Conservation (phyloP, 30 jellyfish, hydroid and myxozoan species). For the Morbakka virulenta region DNA sequence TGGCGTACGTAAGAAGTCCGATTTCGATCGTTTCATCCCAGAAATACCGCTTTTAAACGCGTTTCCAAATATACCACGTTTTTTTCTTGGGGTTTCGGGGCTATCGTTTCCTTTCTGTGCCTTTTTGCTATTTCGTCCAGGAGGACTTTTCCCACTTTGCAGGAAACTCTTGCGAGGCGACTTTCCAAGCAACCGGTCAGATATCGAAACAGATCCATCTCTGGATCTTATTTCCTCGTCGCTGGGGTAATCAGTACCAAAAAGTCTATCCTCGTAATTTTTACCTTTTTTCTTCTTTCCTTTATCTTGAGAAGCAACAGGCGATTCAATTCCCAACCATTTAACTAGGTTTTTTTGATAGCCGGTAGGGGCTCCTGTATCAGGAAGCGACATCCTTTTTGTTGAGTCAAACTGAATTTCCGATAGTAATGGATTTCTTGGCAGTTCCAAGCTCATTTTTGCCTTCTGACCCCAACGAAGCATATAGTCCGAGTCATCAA, state of each 20-base stretch:
- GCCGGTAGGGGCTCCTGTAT: slow-evolving; percentile 11
- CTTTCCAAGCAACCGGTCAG: background rate
- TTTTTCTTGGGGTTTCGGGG: slow-evolving; percentile 69
- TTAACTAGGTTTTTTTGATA: slow-evolving; percentile 32
- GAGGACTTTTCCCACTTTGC: background rate
- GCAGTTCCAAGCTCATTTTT: background rate
- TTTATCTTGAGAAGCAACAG: background rate
- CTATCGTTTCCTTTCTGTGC: slow-evolving; percentile 21
- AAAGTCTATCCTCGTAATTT: background rate
- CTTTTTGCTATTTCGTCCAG: background rate
- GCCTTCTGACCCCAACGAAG: background rate
- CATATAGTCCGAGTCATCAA: background rate
- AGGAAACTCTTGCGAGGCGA: background rate
- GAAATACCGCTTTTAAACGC: slow-evolving; percentile 19
- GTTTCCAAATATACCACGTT: slow-evolving; percentile 19
- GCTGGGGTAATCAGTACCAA: background rate
- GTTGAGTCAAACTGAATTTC: background rate
- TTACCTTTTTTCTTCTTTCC: slow-evolving; percentile 21
- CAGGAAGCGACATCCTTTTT: slow-evolving; percentile 51
- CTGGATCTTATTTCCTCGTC: background rate
- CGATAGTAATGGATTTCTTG: background rate
- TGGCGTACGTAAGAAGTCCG: slow-evolving; percentile 36
- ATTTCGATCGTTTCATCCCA: slow-evolving; percentile 65
- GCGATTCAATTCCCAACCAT: slow-evolving; percentile 32
- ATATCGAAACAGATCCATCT: background rate